These are phyloP conservation scores for Petrocephalus schoutedeni DNA, from an alignment of 2,797 vertebrate species.

Conservation along the genomic window DNA sequence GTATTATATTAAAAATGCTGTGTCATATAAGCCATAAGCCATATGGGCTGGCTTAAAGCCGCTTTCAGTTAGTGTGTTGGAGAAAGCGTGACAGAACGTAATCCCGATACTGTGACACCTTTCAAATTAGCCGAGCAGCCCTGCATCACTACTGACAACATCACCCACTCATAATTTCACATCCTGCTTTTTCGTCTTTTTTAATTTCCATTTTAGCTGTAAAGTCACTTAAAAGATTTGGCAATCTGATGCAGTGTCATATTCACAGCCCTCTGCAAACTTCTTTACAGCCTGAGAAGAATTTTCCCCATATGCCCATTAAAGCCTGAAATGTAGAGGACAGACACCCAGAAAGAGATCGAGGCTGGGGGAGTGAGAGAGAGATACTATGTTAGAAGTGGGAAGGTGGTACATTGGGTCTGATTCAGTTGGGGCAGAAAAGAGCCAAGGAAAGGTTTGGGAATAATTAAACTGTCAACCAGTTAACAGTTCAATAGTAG, in stretches of 20 bases:
- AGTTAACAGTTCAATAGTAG: not conserved
- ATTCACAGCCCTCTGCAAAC: not conserved
- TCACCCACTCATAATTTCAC: constrained; percentile 1
- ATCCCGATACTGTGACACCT: not conserved
- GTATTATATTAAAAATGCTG: not conserved
- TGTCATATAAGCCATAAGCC: not conserved
- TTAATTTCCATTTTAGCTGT: not conserved
- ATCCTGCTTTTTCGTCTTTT: not conserved
- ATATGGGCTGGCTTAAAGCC: not conserved
- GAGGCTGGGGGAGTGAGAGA: not conserved
- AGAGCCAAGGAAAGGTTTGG: not conserved
- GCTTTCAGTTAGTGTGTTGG: not conserved
- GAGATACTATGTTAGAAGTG: not conserved
- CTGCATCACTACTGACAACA: not conserved
- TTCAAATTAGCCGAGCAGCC: not conserved
- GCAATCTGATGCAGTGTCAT: not conserved
- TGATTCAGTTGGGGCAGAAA: not conserved
- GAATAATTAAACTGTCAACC: not conserved
- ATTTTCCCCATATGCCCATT: not conserved
- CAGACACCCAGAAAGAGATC: not conserved
- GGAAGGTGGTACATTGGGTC: not conserved
- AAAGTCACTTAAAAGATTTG: constrained; percentile 5
- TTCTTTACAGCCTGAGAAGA: not conserved
- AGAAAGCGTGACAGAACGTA: not conserved
- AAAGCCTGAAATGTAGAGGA: not conserved